These are phyloP conservation scores for human DNA, from an alignment of 2,113 vertebrate genomes.

Conservation along the genomic window DNA sequence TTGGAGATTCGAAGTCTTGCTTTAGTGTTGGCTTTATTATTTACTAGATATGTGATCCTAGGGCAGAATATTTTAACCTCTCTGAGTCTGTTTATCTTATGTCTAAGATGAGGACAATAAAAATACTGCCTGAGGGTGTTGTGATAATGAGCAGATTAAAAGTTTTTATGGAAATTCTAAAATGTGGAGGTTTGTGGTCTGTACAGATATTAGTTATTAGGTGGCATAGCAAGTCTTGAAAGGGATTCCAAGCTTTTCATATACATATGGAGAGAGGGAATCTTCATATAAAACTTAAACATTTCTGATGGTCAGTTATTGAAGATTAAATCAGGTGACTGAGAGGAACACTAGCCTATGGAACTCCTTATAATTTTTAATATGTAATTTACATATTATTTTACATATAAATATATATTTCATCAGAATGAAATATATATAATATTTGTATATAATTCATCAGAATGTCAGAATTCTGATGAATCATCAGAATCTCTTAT, in stretches of 20 bases:
- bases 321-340: neutral
- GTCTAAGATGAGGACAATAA: constrained; percentile 18
- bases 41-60: neutral
- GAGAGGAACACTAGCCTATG: neutral
- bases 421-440: no score
- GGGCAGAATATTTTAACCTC: neutral
- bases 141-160: neutral
- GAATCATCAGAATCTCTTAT: no score
- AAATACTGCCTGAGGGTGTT: neutral
- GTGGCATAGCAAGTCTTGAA: neutral
- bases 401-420: no score
- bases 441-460: no score
- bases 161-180: constrained; percentile 11
- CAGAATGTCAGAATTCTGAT: no score
- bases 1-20: neutral
- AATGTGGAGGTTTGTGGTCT: neutral
- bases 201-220: neutral
- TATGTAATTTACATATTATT: no score
- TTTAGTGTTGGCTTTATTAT: neutral
- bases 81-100: constrained; percentile 7
- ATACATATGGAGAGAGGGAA: neutral
- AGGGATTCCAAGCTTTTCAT: neutral
- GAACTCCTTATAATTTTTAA: neutral
- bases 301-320: neutral
- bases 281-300: neutral